phyloP scores from a whole-genome alignment of 2,797 vertebrate genomes.

The Poecile montanus region DNA sequence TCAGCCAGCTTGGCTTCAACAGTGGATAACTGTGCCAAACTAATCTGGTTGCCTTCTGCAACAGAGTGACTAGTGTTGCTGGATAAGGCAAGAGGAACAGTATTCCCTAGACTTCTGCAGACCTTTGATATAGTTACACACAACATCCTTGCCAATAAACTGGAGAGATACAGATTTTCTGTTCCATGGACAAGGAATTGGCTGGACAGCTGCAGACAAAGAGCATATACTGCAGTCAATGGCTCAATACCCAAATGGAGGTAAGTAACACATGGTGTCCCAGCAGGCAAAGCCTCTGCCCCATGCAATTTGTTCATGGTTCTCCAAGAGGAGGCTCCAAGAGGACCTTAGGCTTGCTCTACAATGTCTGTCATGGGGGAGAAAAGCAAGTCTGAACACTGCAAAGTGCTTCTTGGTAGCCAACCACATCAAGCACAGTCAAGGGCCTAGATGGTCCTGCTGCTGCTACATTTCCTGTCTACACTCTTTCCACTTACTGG shows the following conservation, averaged over 20 bases:
- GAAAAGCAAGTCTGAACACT: neutral
- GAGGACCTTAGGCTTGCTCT: neutral
- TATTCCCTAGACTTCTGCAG: neutral
- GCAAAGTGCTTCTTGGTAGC: neutral
- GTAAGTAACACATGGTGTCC: neutral
- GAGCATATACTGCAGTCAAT: neutral
- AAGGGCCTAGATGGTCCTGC: neutral
- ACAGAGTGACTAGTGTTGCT: neutral
- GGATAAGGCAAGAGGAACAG: neutral
- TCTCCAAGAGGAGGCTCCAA: neutral
- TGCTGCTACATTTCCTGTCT: neutral
- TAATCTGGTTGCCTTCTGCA: neutral
- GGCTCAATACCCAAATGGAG: neutral
- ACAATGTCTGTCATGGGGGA: neutral
- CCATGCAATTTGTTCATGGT: neutral
- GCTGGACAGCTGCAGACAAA: neutral
- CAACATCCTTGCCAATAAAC: neutral
- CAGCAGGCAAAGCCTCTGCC: neutral
- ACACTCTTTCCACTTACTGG: neutral
- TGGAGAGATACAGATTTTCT: rapidly evolving
- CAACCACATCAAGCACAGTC: neutral
- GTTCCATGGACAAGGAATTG: neutral
- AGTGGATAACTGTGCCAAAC: neutral
- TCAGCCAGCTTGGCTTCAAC: neutral
- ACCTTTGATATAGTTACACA: neutral